Conservation (phyloP, 2,888 invertebrate species). For the Hermaeophaga mercurialis region DNA sequence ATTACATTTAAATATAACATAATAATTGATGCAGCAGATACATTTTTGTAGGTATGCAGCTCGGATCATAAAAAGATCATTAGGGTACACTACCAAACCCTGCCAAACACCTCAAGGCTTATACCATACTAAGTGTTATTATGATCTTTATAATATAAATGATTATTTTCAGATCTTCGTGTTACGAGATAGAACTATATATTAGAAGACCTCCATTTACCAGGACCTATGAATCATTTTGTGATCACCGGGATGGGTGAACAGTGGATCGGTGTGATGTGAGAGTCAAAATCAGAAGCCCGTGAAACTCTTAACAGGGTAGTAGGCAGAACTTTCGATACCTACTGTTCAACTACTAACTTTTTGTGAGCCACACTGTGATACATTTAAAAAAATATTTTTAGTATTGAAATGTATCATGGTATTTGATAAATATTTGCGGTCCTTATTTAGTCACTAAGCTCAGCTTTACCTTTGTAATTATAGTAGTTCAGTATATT, state of each 20-base stretch:
- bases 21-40: too few species aligned
- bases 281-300: slow-evolving; percentile 29
- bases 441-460: slow-evolving; percentile 47
- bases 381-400: slow-evolving; percentile 35
- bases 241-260: slow-evolving; percentile 2
- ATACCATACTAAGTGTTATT: too few species aligned
- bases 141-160: too few species aligned
- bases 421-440: slow-evolving; percentile 41
- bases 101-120: too few species aligned
- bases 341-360: slow-evolving; percentile 28
- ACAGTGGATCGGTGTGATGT: slow-evolving; percentile 11
- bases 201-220: slow-evolving; percentile 10
- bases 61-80: too few species aligned
- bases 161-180: slow-evolving; percentile 40
- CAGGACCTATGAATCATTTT: slow-evolving; percentile 13
- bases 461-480: slow-evolving; percentile 44
- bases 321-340: slow-evolving; percentile 45
- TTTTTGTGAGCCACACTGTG: slow-evolving; percentile 31
- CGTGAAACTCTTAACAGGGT: slow-evolving; percentile 48
- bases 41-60: too few species aligned
- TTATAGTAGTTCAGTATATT: slow-evolving; percentile 41
- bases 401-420: slow-evolving; percentile 40
- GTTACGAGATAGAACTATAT: slow-evolving; percentile 25
- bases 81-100: too few species aligned
- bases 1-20: too few species aligned